Conservation (phyloP, 2,797 vertebrate genomes). For the Tenualosa ilisha region DNA sequence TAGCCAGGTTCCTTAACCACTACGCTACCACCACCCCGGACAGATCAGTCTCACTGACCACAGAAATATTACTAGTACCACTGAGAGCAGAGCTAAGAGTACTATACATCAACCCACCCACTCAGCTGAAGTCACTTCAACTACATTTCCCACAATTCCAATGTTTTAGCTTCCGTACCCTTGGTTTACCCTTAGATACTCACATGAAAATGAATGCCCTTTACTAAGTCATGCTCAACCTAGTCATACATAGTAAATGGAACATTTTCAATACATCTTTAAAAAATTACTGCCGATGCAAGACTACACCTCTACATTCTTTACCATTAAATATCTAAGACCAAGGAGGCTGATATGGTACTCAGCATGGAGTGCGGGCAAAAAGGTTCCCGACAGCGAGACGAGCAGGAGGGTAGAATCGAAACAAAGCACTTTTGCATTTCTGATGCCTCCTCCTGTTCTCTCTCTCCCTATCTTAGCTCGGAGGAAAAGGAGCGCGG, state of each 20-base stretch:
- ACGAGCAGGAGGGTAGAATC: background rate
- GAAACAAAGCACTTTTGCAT: background rate
- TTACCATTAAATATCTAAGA: background rate
- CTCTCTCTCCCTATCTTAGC: slow-evolving; percentile 5
- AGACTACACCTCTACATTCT: background rate
- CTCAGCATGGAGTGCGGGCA: background rate
- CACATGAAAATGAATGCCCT: background rate
- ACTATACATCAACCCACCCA: background rate
- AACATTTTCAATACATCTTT: background rate
- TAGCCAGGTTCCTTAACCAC: too few species aligned
- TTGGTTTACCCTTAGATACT: background rate
- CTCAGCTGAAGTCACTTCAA: background rate
- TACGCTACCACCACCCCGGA: too few species aligned
- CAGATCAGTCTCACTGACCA: background rate
- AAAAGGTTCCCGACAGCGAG: background rate
- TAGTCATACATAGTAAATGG: background rate
- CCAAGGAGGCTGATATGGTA: background rate
- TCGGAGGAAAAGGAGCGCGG: background rate
- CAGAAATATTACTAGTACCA: background rate
- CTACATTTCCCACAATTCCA: background rate
- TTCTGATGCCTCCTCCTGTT: background rate
- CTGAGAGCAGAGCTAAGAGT: background rate
- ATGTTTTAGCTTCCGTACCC: background rate
- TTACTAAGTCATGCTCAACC: background rate
- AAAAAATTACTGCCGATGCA: background rate